Conservation (phyloP, 1,140 invertebrate genomes). For the Drosophila parabipectinata region DNA sequence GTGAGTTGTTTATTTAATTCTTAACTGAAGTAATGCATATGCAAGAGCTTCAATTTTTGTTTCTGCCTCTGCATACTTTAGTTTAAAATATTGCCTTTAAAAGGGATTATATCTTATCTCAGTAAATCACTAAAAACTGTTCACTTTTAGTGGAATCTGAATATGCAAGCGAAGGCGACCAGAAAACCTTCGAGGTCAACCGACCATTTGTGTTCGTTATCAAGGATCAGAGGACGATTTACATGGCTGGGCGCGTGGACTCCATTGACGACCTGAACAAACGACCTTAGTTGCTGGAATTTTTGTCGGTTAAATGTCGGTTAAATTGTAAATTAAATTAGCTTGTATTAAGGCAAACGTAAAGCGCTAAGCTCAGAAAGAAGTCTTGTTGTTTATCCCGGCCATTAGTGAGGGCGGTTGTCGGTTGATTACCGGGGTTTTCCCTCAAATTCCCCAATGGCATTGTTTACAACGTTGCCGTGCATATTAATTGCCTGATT, state of each 20-base stretch:
- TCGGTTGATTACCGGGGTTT: slow-evolving; percentile 2
- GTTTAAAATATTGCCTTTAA: not conserved
- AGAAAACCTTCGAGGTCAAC: slow-evolving; percentile 11
- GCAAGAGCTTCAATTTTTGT: no score
- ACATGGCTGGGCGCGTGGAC: slow-evolving; percentile 29
- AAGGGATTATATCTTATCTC: not conserved
- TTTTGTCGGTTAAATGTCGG: slow-evolving; percentile 11
- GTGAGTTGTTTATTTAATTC: slow-evolving; percentile 12
- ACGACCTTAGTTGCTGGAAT: slow-evolving; percentile 2
- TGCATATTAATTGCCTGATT: slow-evolving; percentile 80
- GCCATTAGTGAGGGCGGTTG: slow-evolving; percentile 40
- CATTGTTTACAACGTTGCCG: slow-evolving; percentile 74
- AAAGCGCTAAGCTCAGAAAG: slow-evolving; percentile 3
- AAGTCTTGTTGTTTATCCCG: slow-evolving; percentile 42
- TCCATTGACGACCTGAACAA: not conserved
- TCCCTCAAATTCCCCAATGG: slow-evolving; percentile 46
- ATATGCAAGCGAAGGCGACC: not conserved
- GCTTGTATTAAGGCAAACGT: slow-evolving; percentile 29
- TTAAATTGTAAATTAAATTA: slow-evolving; percentile 60
- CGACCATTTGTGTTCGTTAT: slow-evolving; percentile 34
- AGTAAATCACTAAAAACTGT: not conserved
- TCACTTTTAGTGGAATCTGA: slow-evolving; percentile 9
- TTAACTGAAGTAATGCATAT: no score
- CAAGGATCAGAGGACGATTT: slow-evolving; percentile 18
- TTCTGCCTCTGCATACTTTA: not conserved